phyloP scores from a whole-genome alignment of 2,113 vertebrate genomes.

The Ciconia maguari region DNA sequence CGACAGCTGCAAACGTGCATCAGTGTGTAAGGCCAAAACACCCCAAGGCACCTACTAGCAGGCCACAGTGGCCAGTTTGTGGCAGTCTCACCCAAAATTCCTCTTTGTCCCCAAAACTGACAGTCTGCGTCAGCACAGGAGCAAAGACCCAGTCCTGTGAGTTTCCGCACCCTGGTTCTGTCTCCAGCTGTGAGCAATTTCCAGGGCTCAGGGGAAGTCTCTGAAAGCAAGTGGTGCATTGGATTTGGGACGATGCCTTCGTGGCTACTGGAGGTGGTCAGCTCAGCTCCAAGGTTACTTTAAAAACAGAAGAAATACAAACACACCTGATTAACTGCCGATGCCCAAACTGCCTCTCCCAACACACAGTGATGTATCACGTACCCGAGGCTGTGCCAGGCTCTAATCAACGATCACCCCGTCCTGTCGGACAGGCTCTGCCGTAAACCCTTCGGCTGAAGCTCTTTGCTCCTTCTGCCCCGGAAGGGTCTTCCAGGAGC shows the following conservation, averaged over 20 bases:
- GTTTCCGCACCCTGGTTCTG: background rate
- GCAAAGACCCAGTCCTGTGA: background rate
- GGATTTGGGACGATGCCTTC: background rate
- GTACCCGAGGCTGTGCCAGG: background rate
- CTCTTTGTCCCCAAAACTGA: background rate
- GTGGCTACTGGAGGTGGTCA: background rate
- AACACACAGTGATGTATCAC: fast-evolving
- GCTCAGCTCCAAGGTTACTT: background rate
- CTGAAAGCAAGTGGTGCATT: fast-evolving
- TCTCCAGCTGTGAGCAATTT: background rate
- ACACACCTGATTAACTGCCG: background rate
- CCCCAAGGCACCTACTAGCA: background rate
- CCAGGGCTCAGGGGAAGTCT: background rate
- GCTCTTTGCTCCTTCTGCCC: background rate
- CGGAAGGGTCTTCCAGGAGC: background rate
- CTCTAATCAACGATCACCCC: too few species aligned
- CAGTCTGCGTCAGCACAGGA: fast-evolving
- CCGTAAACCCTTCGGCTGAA: background rate
- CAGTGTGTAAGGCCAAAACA: background rate
- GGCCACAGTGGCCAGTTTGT: background rate
- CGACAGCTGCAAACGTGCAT: background rate
- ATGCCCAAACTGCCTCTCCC: background rate
- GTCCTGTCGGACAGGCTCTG: background rate
- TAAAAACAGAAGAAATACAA: background rate
- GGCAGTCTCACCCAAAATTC: background rate